Conservation (phyloP, 2,797 vertebrate species). For the Scleropages formosus region DNA sequence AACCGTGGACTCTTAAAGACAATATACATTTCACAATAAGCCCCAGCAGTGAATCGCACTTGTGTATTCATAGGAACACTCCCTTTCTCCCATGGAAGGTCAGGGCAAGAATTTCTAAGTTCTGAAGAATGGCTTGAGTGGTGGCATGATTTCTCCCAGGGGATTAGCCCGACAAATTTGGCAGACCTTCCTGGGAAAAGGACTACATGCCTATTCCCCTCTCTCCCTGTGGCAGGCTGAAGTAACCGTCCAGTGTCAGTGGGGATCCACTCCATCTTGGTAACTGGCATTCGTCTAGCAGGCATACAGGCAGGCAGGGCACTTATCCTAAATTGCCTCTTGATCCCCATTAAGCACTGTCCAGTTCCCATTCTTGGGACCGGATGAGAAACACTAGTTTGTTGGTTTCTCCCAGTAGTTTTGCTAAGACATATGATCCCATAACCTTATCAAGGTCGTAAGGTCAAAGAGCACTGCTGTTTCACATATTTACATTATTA, state of each 20-base stretch:
- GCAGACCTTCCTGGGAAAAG: constrained; percentile 54
- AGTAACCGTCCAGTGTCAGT: constrained; percentile 6
- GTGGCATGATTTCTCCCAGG: constrained; percentile 47
- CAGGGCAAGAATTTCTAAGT: constrained; percentile 47
- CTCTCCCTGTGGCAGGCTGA: constrained; percentile 29
- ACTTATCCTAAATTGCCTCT: background rate
- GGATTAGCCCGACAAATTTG: constrained; percentile 53
- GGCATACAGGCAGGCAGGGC: no score
- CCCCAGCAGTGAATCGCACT: background rate
- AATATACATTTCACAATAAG: no score
- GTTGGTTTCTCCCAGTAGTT: no score
- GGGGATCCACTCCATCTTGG: background rate
- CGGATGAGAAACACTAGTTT: no score
- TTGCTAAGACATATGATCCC: no score
- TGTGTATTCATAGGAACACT: constrained; percentile 2
- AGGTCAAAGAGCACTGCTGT: no score
- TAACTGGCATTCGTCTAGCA: no score
- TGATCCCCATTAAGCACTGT: constrained; percentile 34
- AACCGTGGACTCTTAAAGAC: background rate
- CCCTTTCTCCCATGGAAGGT: constrained; percentile 34
- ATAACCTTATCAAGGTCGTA: no score
- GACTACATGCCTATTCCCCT: constrained; percentile 40
- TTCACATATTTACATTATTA: no score
- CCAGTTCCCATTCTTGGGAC: constrained; percentile 6
- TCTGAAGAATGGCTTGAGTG: constrained; percentile 46